These are phyloP conservation scores for Stegophylla sp. DNA, from an alignment of 2,888 invertebrate species.

Conservation along the genomic window DNA sequence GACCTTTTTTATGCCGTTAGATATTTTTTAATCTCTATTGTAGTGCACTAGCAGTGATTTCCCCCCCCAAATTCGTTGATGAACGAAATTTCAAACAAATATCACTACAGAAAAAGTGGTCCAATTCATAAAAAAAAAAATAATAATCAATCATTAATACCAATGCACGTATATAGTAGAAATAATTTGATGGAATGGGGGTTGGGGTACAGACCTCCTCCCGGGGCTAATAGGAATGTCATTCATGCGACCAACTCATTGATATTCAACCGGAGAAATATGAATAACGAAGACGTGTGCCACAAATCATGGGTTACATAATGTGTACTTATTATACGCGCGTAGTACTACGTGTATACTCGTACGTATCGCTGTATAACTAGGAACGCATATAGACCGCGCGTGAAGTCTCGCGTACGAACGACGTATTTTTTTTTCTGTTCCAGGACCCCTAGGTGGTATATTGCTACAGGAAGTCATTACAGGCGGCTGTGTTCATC, in stretches of 20 bases:
- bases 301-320: neutral
- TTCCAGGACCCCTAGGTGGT: neutral
- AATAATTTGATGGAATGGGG: too few relatives aligned
- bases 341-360: neutral
- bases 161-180: too few relatives aligned
- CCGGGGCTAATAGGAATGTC: neutral
- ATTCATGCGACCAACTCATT: neutral
- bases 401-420: neutral
- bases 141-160: too few relatives aligned
- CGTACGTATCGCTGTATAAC: neutral
- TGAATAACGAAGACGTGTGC: conserved; percentile 8
- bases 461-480: conserved; percentile 4
- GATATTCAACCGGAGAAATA: conserved; percentile 1
- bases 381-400: neutral
- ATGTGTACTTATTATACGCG: neutral
- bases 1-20: too few relatives aligned
- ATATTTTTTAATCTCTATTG: too few relatives aligned
- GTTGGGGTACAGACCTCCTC: too few relatives aligned
- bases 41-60: too few relatives aligned
- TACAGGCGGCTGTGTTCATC: neutral
- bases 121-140: too few relatives aligned
- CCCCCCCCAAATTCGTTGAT: too few relatives aligned
- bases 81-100: too few relatives aligned
- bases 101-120: too few relatives aligned
- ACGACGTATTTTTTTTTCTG: neutral